phyloP scores from a whole-genome alignment of 2,113 vertebrate species.

The Microtus richardsoni region DNA sequence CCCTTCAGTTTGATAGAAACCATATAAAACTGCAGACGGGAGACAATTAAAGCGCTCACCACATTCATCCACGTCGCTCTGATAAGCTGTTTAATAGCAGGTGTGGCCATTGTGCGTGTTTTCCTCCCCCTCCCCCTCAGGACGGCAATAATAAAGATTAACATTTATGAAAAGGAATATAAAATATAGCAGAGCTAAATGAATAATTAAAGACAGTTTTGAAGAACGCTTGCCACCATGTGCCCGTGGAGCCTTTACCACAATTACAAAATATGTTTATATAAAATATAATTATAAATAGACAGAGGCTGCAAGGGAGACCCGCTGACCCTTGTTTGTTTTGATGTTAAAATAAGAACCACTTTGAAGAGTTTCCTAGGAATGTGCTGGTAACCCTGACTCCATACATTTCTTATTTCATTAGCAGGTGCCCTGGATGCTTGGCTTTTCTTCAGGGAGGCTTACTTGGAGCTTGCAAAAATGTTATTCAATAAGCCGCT shows the following conservation, averaged over 20 bases:
- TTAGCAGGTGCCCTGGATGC: neutral
- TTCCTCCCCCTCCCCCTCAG: neutral
- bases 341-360: slow-evolving; percentile 60
- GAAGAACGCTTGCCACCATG: slow-evolving; percentile 86
- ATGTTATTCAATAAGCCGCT: neutral
- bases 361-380: slow-evolving; percentile 65
- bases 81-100: slow-evolving; percentile 90
- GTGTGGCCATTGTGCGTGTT: slow-evolving; percentile 76
- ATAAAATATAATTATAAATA: slow-evolving; percentile 83
- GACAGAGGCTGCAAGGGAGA: slow-evolving; percentile 78
- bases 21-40: slow-evolving; percentile 89
- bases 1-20: slow-evolving; percentile 91
- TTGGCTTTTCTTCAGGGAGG: slow-evolving; percentile 9
- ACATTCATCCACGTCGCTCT: slow-evolving; percentile 85
- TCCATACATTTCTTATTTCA: neutral
- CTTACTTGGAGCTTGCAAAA: slow-evolving; percentile 24
- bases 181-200: slow-evolving; percentile 86
- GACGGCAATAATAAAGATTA: slow-evolving; percentile 89
- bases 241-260: slow-evolving; percentile 73
- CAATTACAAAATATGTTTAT: slow-evolving; percentile 84
- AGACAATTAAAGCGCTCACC: slow-evolving; percentile 88
- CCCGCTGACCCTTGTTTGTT: slow-evolving; percentile 79
- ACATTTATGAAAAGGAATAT: slow-evolving; percentile 89
- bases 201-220: slow-evolving; percentile 90
- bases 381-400: neutral